Evolutionary conservation across 37 sponge, comb jelly and placozoan species (phyloP), one percentile per base, ranked within the genome.

Genomic region (Amphimedon queenslandica): DNA sequence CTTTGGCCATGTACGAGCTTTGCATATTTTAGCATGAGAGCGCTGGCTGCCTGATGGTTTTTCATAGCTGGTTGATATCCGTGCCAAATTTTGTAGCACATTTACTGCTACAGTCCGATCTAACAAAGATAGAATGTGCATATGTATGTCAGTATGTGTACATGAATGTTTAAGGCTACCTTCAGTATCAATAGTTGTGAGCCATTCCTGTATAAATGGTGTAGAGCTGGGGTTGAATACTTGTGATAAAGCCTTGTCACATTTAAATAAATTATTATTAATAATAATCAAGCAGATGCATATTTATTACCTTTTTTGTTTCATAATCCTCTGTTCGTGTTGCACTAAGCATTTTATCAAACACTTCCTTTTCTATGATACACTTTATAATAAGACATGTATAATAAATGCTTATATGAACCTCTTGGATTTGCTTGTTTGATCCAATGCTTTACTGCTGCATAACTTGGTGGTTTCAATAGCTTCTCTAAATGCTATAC

Each of bases 161-260:
- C n/a, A n/a, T n/a, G n/a, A n/a, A n/a, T n/a, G n/a, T n/a, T n/a
- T n/a, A n/a, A n/a, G n/a, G n/a, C n/a, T n/a, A n/a, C n/a, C n/a
- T n/a, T n/a, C n/a, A n/a, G n/a, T n/a, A n/a, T n/a, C n/a, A n/a
- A n/a, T n/a, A n/a, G n/a, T n/a, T n/a, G n/a, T n/a, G 4, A 85
- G 60, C 85, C 85, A 85, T 18, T 78, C 68, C 21, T 73, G 73
- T 21, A 85, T 73, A 13, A 40, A 40, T 25, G 34, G 64, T 51
- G 64, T 51, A 28, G 79, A 56, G 1, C 74, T 74, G 18, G 74
- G 75, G 31, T 73, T 65, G 28, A 78, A 24, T 32, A 78, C 74
- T 20, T 78, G 63, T 32, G 23, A 35, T n/a, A 78, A 34, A 40
- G 66, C 73, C 77, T 77, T 63, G n/a, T 13, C 10, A n/a, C 40